phyloP scores from a whole-genome alignment of 2,888 invertebrate genomes.

The Anarsia innoxiella region DNA sequence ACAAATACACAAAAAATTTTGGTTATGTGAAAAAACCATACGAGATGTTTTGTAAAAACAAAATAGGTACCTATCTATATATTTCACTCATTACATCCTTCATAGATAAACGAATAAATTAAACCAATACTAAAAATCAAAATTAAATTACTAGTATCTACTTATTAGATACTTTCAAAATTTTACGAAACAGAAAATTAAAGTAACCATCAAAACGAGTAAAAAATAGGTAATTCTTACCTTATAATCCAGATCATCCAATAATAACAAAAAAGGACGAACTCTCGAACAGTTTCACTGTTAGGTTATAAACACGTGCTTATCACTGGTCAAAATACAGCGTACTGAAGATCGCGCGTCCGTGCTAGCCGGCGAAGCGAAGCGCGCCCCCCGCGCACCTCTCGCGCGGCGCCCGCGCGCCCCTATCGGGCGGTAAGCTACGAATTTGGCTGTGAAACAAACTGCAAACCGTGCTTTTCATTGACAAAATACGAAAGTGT shows the following conservation, averaged over 20 bases:
- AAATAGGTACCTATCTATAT: background rate
- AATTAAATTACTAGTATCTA: too few species aligned
- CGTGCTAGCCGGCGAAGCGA: background rate
- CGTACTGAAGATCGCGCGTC: constrained; percentile 6
- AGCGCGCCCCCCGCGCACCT: background rate
- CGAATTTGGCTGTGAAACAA: background rate
- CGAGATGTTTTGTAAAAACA: background rate
- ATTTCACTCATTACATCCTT: background rate
- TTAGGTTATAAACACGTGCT: background rate
- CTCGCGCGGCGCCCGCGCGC: too few species aligned
- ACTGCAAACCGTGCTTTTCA: too few species aligned
- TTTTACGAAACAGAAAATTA: too few species aligned
- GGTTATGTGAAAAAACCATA: background rate
- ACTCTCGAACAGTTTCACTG: constrained; percentile 4
- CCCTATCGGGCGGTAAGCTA: background rate
- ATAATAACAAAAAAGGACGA: background rate
- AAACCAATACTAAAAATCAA: background rate
- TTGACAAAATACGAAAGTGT: too few species aligned
- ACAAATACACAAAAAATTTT: background rate
- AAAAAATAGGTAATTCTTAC: background rate
- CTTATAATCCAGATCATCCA: background rate
- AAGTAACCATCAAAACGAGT: background rate
- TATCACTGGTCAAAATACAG: constrained; percentile 9
- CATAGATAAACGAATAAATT: background rate
- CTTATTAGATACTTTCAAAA: too few species aligned